These are phyloP conservation scores for Rotaria socialis DNA, from an alignment of 2,888 invertebrate species.

Conservation along the genomic window DNA sequence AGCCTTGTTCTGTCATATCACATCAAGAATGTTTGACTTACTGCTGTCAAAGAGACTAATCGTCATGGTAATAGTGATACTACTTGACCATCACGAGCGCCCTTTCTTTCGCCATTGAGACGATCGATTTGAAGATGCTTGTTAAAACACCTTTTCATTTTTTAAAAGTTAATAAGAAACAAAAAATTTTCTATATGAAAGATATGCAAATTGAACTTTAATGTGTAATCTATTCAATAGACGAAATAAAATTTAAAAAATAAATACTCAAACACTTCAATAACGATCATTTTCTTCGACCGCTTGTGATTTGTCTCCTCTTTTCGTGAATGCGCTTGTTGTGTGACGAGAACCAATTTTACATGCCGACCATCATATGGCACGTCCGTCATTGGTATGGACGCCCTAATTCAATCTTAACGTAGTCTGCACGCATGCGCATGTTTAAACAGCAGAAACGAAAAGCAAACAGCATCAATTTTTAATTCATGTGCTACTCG, in stretches of 20 bases:
- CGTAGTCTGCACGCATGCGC: background rate
- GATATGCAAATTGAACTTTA: background rate
- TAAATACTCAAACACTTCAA: no score
- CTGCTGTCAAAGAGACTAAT: background rate
- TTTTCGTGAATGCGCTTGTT: background rate
- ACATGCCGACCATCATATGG: background rate
- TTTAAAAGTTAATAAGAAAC: background rate
- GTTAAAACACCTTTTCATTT: background rate
- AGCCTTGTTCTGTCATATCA: background rate
- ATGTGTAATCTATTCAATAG: background rate
- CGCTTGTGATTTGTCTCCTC: background rate
- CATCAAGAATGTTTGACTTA: background rate
- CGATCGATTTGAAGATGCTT: background rate
- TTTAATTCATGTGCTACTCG: background rate
- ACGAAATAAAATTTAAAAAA: background rate
- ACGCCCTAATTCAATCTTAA: background rate
- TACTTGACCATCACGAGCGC: background rate
- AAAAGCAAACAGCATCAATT: background rate
- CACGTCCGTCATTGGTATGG: constrained; percentile 16
- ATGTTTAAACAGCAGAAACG: background rate
- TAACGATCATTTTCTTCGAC: background rate
- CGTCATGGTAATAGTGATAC: background rate
- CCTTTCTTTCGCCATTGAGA: background rate
- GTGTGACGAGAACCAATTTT: background rate
- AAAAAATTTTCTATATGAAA: background rate